Conservation (phyloP, 2,113 vertebrate species). For the Cyanistes caeruleus region DNA sequence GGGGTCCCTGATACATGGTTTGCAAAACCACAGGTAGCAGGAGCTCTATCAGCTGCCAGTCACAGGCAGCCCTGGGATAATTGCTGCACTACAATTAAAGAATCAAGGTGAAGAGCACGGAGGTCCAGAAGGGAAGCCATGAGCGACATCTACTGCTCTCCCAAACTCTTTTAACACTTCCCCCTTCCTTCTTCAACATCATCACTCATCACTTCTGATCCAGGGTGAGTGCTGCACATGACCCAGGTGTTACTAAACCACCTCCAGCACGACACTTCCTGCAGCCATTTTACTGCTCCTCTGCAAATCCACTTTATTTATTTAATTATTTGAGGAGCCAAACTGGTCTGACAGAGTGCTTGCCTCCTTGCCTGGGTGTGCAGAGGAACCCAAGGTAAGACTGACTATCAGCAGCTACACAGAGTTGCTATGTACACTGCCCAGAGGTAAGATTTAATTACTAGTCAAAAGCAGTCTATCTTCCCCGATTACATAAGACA, state of each 20-base stretch:
- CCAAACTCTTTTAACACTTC: not conserved
- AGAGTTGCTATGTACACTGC: not conserved
- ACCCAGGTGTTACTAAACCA: not conserved
- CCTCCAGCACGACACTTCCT: not conserved
- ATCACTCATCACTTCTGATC: not conserved
- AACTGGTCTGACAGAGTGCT: slow-evolving; percentile 35
- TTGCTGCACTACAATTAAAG: not conserved
- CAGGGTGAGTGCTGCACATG: not conserved
- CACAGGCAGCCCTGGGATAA: not conserved
- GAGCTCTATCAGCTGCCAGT: not conserved
- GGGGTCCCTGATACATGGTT: not conserved
- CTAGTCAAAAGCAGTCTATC: not conserved
- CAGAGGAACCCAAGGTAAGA: slow-evolving; percentile 40
- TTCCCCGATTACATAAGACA: not conserved
- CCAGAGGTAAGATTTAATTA: slow-evolving; percentile 59
- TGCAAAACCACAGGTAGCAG: not conserved
- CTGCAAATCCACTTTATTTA: not conserved
- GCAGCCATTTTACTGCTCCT: not conserved
- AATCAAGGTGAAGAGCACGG: not conserved
- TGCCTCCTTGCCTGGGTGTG: slow-evolving; percentile 26
- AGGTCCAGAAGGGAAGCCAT: not conserved
- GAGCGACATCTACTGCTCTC: not conserved
- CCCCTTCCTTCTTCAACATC: not conserved
- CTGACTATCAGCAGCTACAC: not conserved
- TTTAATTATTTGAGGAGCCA: not conserved